Base-by-base conservation (phyloP, 2,888 invertebrate species). In the Auanema freiburgensis region DNA sequence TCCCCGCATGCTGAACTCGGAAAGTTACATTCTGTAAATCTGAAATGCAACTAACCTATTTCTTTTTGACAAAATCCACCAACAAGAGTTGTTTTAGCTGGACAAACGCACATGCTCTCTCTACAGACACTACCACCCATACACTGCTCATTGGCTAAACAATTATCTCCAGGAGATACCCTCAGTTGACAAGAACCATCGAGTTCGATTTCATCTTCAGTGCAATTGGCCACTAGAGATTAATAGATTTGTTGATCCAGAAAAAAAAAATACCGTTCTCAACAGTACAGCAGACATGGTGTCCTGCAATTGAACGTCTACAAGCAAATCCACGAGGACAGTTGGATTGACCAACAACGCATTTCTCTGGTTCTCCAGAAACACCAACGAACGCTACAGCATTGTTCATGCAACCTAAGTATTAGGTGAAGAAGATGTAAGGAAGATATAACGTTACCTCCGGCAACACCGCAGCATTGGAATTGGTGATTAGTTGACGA, bases 401-500 rank as follows among this genome's bases (percentile, higher is more conserved):
- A 1, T 70, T 68, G 14, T 57, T 56, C 11, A 72, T 70, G 57
- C 74, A 74, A 1, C 72, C 66, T 66, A 49, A 55, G 25, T n/a
- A 18, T 16, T 5, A 18, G 21, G 3, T 46, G 46, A 10, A 5
- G 4, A 46, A 5, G 4, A 5, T 46, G 4, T 46, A 21, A 5
- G 10, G 16, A 3, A 16, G 33, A 33, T 5, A 33, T 33, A 33
- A 33, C 33, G n/a, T 33, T 40, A 66, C 66, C 72, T 23, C 69
- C 74, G 40, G 67, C 62, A 21, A 74, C 72, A 46, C 77, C 77
- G 59, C 77, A 77, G 59, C 77, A 77, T 63, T 77, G 77, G 66
- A 76, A 74, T 53, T 72, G 74, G 40, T 67, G 68, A 42, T 76
- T 72, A 42, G 59, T 54, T 24, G 58, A 65, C 5, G 73, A 74